Evolutionary conservation across 30 jellyfish, hydroid and myxozoan species (phyloP).

Genomic region (Clytia hemisphaerica): DNA sequence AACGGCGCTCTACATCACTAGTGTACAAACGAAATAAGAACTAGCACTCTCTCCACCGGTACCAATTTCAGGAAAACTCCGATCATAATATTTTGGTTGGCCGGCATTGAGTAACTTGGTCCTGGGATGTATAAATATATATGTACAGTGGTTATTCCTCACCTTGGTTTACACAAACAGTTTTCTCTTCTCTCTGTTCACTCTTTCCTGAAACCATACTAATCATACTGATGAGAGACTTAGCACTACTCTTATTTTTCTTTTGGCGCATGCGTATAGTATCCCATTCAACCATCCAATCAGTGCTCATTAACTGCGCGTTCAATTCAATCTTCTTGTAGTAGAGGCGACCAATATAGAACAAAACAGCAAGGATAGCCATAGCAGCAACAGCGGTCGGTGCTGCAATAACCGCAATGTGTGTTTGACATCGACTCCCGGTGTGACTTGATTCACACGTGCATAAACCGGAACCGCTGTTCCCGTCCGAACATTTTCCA

Average conservation of each 20-base stretch:
- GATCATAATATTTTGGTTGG: too few relatives aligned
- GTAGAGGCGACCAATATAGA: conserved; percentile 7
- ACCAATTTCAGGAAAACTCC: too few relatives aligned
- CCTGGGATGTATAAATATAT: too few relatives aligned
- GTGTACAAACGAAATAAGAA: too few relatives aligned
- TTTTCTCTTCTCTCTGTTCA: conserved; percentile 10
- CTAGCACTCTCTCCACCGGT: too few relatives aligned
- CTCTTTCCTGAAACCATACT: conserved; percentile 45
- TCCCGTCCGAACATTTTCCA: conserved; percentile 82
- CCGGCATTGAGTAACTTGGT: too few relatives aligned
- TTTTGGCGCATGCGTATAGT: conserved; percentile 38
- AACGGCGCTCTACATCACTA: too few relatives aligned
- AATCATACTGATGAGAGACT: conserved; percentile 26
- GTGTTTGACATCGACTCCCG: conserved; percentile 23
- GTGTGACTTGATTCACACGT: conserved; percentile 31
- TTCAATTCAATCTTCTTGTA: conserved; percentile 26
- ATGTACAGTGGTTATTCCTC: too few relatives aligned
- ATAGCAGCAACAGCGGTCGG: conserved; percentile 15
- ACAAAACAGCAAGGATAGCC: neutral
- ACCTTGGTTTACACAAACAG: conserved; percentile 44
- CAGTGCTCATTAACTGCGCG: conserved; percentile 61
- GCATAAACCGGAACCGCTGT: conserved; percentile 21
- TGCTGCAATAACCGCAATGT: conserved; percentile 1
- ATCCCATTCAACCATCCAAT: conserved; percentile 67
- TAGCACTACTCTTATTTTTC: conserved; percentile 44